These are phyloP conservation scores for Coluber constrictor DNA, from an alignment of 2,797 vertebrate species.

Conservation along the genomic window DNA sequence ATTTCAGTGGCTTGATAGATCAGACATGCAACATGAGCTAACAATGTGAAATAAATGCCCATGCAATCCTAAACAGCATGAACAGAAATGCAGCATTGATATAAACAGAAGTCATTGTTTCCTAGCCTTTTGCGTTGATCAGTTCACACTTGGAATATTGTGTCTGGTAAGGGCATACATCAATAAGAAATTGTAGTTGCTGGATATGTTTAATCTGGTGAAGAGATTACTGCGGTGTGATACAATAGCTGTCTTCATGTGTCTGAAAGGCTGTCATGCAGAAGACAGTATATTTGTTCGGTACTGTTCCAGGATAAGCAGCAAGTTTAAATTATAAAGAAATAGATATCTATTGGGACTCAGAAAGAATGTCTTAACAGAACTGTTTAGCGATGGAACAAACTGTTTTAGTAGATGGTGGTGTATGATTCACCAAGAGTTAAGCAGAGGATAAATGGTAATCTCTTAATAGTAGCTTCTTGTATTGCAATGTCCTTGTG, in stretches of 20 bases:
- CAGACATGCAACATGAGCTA: background rate
- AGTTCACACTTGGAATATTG: background rate
- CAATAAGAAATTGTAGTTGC: background rate
- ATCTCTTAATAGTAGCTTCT: background rate
- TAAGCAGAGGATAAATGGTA: background rate
- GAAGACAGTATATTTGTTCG: background rate
- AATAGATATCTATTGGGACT: background rate
- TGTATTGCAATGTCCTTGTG: background rate
- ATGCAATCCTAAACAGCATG: background rate
- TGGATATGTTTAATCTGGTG: background rate
- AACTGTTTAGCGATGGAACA: background rate
- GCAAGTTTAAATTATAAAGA: background rate
- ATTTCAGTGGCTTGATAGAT: background rate
- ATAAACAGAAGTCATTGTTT: background rate
- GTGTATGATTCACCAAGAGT: background rate
- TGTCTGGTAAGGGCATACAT: background rate
- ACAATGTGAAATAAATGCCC: background rate
- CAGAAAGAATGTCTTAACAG: background rate
- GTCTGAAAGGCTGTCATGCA: background rate
- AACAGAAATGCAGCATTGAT: background rate
- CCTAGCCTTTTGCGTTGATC: background rate
- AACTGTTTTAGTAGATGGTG: background rate
- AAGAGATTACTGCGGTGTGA: background rate
- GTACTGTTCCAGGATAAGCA: background rate
- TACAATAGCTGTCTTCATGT: background rate